Base-by-base conservation (phyloP, 2,888 invertebrate genomes). In the Brenthis daphne region DNA sequence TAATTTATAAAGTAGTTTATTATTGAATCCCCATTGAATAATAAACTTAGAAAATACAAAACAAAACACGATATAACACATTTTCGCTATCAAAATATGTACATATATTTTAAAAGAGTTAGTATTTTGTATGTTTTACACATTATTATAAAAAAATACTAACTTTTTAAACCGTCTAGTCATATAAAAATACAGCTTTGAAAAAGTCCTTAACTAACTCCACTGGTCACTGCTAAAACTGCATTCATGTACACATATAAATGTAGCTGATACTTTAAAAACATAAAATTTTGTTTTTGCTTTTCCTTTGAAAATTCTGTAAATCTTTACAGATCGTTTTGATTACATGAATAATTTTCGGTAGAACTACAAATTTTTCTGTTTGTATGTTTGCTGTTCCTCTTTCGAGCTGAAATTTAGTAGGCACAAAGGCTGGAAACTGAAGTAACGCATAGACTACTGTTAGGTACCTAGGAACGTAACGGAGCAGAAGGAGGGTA, bases 231-330 rank as follows among this genome's bases (percentile, higher is more conserved):
- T 50, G 29, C 48, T 48, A 60, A 20, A 58, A 43, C 11, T 14
- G 20, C 14, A 24, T 48, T 58, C 48, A 48, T 24, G 24, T 48
- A 29, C 47, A 6, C 6, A 8, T 8, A 48, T n/a, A 48, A 58
- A 58, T 58, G 48, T 58, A n/a, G 14, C 47, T 48, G 24, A 29
- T 58, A 47, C 29, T 58, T 47, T 13, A 20, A 47, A 58, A 47
- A 58, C 24, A 24, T 47, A 47, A 14, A 58, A 47, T 47, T 58
- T 20, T 58, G 57, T 58, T 47, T 58, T 47, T 47, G 57, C 57
- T 47, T 58, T 37, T 24, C 6, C 14, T 47, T 58, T 48, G 11
- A 58, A 48, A 48, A 24, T 14, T 48, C 14, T 48, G 47, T 24
- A 48, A 48, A 48, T 14, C 13, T 58, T 58, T 48, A 58, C 57